These are phyloP conservation scores for Nyctibius bracteatus DNA, from an alignment of 2,113 vertebrate genomes.

Conservation along the genomic window DNA sequence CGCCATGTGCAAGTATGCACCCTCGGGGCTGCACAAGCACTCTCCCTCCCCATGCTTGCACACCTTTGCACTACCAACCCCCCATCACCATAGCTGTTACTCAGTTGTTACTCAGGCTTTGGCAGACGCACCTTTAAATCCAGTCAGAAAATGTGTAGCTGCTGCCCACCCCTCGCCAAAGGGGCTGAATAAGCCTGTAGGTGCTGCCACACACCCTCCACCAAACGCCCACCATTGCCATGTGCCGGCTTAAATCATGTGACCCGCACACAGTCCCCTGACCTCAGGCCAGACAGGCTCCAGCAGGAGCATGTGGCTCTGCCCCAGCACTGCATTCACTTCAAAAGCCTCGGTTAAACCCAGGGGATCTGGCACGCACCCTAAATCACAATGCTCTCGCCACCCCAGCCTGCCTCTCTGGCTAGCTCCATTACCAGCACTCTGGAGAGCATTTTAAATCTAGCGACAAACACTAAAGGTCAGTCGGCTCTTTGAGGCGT, in stretches of 20 bases:
- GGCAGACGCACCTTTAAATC: neutral
- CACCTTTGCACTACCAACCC: too few relatives aligned
- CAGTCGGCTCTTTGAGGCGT: conserved; percentile 51
- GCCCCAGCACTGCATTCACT: neutral
- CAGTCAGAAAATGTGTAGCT: neutral
- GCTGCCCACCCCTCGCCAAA: neutral
- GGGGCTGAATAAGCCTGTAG: neutral
- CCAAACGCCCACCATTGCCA: neutral
- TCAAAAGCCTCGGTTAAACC: fast-evolving
- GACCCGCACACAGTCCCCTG: fast-evolving
- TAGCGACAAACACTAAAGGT: conserved; percentile 64
- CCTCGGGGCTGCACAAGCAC: neutral
- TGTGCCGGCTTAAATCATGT: fast-evolving
- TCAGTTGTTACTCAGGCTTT: neutral
- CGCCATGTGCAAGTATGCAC: fast-evolving
- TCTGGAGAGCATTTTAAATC: conserved; percentile 49
- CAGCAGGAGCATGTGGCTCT: neutral
- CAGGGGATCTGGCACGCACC: fast-evolving
- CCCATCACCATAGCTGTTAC: too few relatives aligned
- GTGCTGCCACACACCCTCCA: neutral
- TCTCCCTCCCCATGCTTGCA: fast-evolving
- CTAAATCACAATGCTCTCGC: neutral
- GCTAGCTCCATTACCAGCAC: neutral
- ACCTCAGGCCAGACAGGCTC: too few relatives aligned
- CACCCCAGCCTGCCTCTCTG: neutral